Percentiles rank a stretch among this genome's conserved stretches.
phyloP scores from a whole-genome alignment of 2,888 invertebrate species.

The Dolomedes plantarius region DNA sequence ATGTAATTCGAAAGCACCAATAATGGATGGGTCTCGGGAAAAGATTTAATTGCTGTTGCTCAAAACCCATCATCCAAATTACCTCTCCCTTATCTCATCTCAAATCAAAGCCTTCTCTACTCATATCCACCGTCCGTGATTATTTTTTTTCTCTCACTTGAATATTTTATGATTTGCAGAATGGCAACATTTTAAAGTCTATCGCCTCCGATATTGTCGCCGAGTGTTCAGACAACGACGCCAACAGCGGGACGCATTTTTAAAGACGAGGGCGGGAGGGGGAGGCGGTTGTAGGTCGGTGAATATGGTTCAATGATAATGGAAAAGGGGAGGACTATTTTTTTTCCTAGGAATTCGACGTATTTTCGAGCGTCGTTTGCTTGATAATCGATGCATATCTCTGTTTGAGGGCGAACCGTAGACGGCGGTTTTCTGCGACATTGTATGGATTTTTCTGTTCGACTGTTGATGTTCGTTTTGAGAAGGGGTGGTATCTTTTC shows the following conservation, averaged over 20 bases:
- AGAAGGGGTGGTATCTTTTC: background rate
- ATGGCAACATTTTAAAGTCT: background rate
- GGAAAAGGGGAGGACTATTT: background rate
- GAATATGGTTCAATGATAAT: constrained; percentile 24
- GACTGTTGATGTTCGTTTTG: background rate
- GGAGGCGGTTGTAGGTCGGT: background rate
- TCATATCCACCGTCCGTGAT: background rate
- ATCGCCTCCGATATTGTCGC: constrained; percentile 1
- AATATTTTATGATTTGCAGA: background rate
- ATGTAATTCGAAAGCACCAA: too few species aligned
- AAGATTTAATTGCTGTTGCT: too few species aligned
- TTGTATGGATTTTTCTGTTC: background rate
- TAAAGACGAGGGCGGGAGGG: background rate
- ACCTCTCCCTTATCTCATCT: background rate
- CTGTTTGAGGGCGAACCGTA: background rate
- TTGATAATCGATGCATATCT: constrained; percentile 17
- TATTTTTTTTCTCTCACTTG: background rate
- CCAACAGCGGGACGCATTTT: background rate
- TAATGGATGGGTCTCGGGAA: too few species aligned
- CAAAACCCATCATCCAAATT: background rate
- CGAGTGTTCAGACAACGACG: background rate
- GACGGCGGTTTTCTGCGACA: background rate
- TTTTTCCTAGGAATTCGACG: background rate
- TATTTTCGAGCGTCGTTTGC: background rate
- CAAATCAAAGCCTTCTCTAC: background rate